Conservation (phyloP, 2,888 invertebrate species). For the Aquatica leii region DNA sequence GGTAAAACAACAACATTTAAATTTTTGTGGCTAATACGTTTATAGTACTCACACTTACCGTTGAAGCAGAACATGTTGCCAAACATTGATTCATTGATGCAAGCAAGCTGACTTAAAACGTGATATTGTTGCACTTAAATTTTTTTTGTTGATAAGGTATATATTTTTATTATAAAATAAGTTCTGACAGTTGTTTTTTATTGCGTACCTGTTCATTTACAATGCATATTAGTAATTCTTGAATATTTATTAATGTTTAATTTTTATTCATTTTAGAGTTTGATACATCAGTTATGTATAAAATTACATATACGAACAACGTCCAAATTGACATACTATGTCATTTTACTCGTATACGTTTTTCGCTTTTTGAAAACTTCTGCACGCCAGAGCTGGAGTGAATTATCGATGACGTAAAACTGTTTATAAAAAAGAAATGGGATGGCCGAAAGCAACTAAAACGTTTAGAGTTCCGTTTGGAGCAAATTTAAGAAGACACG, state of each 20-base stretch:
- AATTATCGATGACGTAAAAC: not conserved
- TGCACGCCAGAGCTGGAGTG: not conserved
- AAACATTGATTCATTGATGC: too few species aligned
- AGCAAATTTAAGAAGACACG: not conserved
- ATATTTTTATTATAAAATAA: not conserved
- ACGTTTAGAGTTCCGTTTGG: not conserved
- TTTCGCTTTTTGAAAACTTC: not conserved
- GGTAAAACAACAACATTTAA: too few species aligned
- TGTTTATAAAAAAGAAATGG: not conserved
- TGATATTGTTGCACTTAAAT: too few species aligned
- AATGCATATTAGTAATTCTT: not conserved
- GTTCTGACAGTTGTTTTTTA: not conserved
- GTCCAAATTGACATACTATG: not conserved
- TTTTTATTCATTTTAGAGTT: too few species aligned
- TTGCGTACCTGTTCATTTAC: not conserved
- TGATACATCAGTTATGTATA: not conserved
- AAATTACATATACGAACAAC: not conserved
- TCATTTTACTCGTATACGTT: not conserved
- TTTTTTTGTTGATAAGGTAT: not conserved
- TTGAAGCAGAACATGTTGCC: too few species aligned
- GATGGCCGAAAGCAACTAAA: not conserved
- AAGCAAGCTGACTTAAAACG: too few species aligned
- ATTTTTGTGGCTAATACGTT: too few species aligned
- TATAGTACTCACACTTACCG: too few species aligned
- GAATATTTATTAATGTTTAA: not conserved